Base-by-base conservation (phyloP, 2,113 vertebrate species). In the Thymallus thymallus region DNA sequence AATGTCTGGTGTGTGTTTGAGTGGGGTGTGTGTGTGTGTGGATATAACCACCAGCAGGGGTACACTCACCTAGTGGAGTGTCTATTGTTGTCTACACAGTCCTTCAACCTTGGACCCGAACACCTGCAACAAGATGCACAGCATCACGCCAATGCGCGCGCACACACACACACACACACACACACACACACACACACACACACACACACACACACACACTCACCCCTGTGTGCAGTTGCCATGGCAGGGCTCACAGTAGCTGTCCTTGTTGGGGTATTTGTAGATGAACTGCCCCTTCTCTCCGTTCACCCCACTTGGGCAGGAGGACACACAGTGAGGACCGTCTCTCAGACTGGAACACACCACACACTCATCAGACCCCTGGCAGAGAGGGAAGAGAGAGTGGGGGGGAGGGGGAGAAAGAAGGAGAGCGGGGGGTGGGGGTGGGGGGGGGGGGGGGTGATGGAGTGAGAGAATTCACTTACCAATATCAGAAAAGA, bases 191-290 rank as follows among this genome's bases (percentile, higher is more conserved):
- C 35, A 9, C 35, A 35, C 96, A 98, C 90, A 97, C 48, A 55
- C 48, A 18, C 48, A 55, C 14, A 18, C 48, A 55, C 48, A 55
- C 48, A 55, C 48, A 1, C 18, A 55, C 48, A 51, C 93, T 95
- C 82, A 98, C 96, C 96, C 95, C 41, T 91, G 92, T 5, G 94
- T 95, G 88, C 96, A 97, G 89, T 97, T 97, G 79, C 88, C 90
- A 12, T 98, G 96, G 86, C 97, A 98, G n/a, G 93, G 92, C 79
- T 93, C 86, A 85, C 97, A 98, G 82, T 94, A 93, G 73, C 91
- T 91, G 73, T 85, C 85, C 71, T 73, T 75, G 76, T 95, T 94
- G 3, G 96, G 87, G 77, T 92, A 99, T 80, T 99, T 99, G 88
- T 94, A 97, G 87, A 98, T 96, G 66, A 94, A 51, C 48, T 51